Evolutionary conservation across 2,797 vertebrate genomes (phyloP), one percentile per base, ranked within the genome.

Genomic region (Todus mexicanus): DNA sequence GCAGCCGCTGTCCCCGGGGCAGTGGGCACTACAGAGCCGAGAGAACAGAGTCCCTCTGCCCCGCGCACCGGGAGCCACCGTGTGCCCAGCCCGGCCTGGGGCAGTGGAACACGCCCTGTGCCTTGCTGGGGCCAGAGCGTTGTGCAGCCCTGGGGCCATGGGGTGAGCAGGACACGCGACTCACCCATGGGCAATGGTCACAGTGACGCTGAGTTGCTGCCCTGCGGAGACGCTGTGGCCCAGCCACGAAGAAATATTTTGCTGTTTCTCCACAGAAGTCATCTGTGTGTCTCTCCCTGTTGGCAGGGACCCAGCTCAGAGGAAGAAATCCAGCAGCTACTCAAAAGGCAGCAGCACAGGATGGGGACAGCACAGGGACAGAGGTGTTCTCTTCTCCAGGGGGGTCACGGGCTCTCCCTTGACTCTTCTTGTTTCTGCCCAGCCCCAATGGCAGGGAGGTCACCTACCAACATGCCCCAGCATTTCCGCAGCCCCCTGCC

Each of bases 21-120:
- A 29, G 14, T 1, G 35, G 14, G 15, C 6, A 18, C 12, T 18
- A 4, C 8, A 2, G 42, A 66, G 22, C 42, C 8, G 13, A 0
- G 5, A 54, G 38, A 68, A n/a, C 31, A 22, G 29, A 4, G 26
- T 23, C 10, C 25, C 37, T 71, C 68, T 35, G 26, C 19, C 31
- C 42, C 2, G 1, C 2, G 4, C 6, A 2, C 22, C 14, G 57
- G n/a, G 61, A 56, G 12, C 11, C 35, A 59, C 35, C 1, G 0
- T 23, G 51, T 27, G 63, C 76, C 25, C 63, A 38, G 45, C 48
- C 57, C n/a, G 63, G 47, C 48, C 33, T 6, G 6, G 10, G 29
- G 11, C 42, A 40, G 79, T 0, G 1, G 47, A 31, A 84, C 11
- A 1, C 43, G 53, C 16, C 45, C 48, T 16, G 3, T 33, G 42